Percentiles rank a stretch among this genome's conserved stretches.
These are phyloP conservation scores for Geotrypetes seraphini DNA, from an alignment of 2,797 vertebrate genomes.

Conservation along the genomic window DNA sequence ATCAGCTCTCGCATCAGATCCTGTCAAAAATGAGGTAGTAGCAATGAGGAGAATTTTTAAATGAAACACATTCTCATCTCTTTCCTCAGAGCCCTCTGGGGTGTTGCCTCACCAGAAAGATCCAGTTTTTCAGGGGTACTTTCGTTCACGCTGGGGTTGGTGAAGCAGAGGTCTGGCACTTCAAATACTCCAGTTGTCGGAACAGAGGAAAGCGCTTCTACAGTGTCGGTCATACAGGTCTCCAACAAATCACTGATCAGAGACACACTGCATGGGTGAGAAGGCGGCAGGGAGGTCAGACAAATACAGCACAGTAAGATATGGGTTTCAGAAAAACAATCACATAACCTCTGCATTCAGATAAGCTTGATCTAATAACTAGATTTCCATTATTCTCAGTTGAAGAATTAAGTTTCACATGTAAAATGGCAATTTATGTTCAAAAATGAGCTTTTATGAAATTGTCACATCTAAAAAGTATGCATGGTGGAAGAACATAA, in stretches of 20 bases:
- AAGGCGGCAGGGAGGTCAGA: too few relatives aligned
- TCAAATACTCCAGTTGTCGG: constrained; percentile 34
- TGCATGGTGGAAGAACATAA: too few relatives aligned
- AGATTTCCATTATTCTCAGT: too few relatives aligned
- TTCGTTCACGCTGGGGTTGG: constrained; percentile 28
- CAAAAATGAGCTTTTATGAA: too few relatives aligned
- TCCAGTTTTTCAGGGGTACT: constrained; percentile 18
- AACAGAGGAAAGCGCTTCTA: constrained; percentile 32
- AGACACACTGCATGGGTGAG: constrained; percentile 53
- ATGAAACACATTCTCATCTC: not conserved
- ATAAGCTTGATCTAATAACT: too few relatives aligned
- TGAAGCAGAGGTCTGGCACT: constrained; percentile 32
- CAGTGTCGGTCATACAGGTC: constrained; percentile 60
- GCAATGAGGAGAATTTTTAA: not conserved
- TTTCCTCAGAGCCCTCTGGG: not conserved
- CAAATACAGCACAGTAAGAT: too few relatives aligned
- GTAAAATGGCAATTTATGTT: too few relatives aligned
- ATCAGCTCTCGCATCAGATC: too few relatives aligned
- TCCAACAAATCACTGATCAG: constrained; percentile 64
- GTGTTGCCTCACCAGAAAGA: constrained; percentile 21
- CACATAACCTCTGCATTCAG: too few relatives aligned
- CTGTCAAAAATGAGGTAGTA: not conserved
- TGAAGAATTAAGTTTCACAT: too few relatives aligned
- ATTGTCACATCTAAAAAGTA: too few relatives aligned
- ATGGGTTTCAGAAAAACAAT: too few relatives aligned